phyloP scores from a whole-genome alignment of 1,140 invertebrate genomes.

The Meloidogyne hapla region DNA sequence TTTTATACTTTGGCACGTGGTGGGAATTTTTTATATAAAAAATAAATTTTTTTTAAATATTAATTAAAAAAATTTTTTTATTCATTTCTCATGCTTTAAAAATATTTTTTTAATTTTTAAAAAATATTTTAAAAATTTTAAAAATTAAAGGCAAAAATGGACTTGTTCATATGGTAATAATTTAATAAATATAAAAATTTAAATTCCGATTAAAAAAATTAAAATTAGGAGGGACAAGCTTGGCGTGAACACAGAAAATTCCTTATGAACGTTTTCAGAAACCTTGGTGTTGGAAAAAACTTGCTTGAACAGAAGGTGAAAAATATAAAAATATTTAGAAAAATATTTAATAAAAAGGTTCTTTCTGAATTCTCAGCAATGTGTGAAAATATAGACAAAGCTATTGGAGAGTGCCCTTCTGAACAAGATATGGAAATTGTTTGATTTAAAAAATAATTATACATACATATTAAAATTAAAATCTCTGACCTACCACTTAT shows the following conservation, averaged over 20 bases:
- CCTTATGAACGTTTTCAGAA: neutral
- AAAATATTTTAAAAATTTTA: neutral
- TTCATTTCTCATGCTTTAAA: too few relatives aligned
- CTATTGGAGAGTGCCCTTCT: neutral
- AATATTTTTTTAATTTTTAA: too few relatives aligned
- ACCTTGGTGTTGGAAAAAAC: neutral
- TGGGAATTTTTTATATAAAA: neutral
- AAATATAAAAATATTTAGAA: neutral
- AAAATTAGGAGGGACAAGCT: neutral
- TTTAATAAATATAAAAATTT: neutral
- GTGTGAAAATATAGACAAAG: constrained; percentile 1
- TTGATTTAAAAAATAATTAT: neutral
- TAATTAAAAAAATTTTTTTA: neutral
- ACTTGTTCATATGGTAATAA: constrained; percentile 7
- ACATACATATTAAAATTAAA: too few relatives aligned
- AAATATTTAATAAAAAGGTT: neutral
- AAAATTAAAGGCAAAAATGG: constrained; percentile 1
- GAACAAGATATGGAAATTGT: constrained; percentile 1
- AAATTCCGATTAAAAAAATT: neutral
- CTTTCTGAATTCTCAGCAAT: constrained; percentile 2
- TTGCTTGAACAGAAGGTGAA: constrained; percentile 3
- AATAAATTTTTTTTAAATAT: neutral
- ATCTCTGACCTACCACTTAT: neutral
- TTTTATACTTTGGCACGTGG: neutral
- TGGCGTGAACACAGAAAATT: neutral